These are phyloP conservation scores for Dermolepida albohirtum DNA, from an alignment of 2,888 invertebrate species.

Conservation along the genomic window DNA sequence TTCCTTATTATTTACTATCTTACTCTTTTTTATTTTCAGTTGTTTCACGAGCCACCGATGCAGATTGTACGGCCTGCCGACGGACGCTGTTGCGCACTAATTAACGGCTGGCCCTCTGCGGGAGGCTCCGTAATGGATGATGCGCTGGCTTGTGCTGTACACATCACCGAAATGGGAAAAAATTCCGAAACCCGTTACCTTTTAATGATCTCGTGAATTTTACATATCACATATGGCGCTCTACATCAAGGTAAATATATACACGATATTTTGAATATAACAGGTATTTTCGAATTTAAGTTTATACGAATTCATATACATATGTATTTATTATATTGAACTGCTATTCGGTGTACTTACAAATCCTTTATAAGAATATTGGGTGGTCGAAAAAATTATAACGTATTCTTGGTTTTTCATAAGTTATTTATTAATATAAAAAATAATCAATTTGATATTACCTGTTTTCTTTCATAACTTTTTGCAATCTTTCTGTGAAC, in stretches of 20 bases:
- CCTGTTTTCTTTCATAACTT: no score
- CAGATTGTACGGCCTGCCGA: slow-evolving; percentile 22
- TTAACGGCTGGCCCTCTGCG: slow-evolving; percentile 32
- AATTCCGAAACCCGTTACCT: slow-evolving; percentile 34
- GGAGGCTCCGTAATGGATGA: slow-evolving; percentile 30
- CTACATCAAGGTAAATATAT: slow-evolving; percentile 16
- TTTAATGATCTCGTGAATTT: slow-evolving; percentile 35
- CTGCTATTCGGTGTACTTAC: no score
- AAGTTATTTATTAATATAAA: no score
- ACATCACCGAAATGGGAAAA: slow-evolving; percentile 31
- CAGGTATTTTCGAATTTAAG: neutral
- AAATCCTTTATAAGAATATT: no score
- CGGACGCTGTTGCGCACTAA: slow-evolving; percentile 37
- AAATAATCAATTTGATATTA: no score
- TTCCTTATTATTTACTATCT: slow-evolving; percentile 15
- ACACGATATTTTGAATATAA: neutral
- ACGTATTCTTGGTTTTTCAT: no score
- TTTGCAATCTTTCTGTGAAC: no score
- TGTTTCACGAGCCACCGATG: slow-evolving; percentile 27
- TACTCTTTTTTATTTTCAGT: slow-evolving; percentile 15
- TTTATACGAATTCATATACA: no score
- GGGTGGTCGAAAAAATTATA: no score
- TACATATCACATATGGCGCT: slow-evolving; percentile 30
- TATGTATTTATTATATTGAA: neutral
- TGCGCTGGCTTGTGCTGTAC: slow-evolving; percentile 25